Percentiles rank a stretch among this genome's conserved stretches.
Evolutionary conservation across 2,113 vertebrate genomes (phyloP).

Genomic region (Uria lomvia): DNA sequence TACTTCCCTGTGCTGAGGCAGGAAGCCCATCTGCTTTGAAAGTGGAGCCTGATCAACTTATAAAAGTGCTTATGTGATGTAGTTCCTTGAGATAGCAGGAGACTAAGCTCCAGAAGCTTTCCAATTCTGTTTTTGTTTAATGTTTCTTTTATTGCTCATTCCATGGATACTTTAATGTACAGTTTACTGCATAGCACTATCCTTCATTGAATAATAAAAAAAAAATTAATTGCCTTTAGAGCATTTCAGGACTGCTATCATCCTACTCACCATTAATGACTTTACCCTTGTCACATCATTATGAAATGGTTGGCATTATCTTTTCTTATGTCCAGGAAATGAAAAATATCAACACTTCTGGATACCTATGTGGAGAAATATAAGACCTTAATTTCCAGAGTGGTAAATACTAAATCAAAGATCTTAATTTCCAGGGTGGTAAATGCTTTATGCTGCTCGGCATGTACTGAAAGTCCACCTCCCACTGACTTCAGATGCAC

Average conservation of each 20-base stretch:
- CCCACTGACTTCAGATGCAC: not conserved
- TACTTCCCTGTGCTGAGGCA: not conserved
- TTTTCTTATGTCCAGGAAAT: not conserved
- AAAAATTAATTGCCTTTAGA: not conserved
- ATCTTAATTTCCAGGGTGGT: not conserved
- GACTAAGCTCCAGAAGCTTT: not conserved
- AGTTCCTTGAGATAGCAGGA: not conserved
- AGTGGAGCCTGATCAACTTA: not conserved
- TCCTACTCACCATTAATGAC: not conserved
- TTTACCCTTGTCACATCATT: not conserved
- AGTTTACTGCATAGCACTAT: not conserved
- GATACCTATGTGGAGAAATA: not conserved
- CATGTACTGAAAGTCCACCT: not conserved
- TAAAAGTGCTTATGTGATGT: not conserved
- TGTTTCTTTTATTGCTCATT: not conserved
- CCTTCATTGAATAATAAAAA: not conserved
- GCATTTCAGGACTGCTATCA: not conserved
- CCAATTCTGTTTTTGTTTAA: not conserved
- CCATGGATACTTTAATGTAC: not conserved
- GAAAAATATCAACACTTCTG: not conserved
- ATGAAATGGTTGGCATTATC: not conserved
- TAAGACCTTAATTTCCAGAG: not conserved
- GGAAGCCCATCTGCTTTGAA: not conserved
- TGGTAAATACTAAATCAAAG: not conserved
- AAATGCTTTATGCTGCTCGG: not conserved